A percentile compares a stretch with the other conserved stretches of the same genome.
These are phyloP conservation scores for Bhutanitis thaidina DNA, from an alignment of 2,888 invertebrate genomes.

Conservation along the genomic window DNA sequence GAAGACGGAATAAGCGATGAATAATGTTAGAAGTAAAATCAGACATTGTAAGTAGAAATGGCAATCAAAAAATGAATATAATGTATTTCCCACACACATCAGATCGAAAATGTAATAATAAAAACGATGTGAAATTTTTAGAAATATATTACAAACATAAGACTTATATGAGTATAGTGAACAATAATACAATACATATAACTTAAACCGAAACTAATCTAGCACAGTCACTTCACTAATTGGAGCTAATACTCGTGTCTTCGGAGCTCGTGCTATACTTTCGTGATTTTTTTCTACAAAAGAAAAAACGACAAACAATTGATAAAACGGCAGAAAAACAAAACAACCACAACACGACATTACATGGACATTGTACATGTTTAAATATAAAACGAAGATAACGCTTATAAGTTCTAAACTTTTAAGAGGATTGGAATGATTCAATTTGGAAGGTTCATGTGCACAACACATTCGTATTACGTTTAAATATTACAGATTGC, in stretches of 20 bases:
- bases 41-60: not conserved
- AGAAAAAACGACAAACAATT: slow-evolving; percentile 40
- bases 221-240: slow-evolving; percentile 63
- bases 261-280: slow-evolving; percentile 72
- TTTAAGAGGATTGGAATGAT: no score
- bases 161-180: slow-evolving; percentile 21
- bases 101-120: slow-evolving; percentile 17
- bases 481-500: no score
- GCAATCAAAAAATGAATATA: slow-evolving; percentile 3
- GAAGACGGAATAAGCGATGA: not conserved
- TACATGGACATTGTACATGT: no score
- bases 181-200: slow-evolving; percentile 41
- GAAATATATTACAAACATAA: slow-evolving; percentile 23
- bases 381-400: no score
- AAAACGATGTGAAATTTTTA: slow-evolving; percentile 20
- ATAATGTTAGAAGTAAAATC: not conserved
- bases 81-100: not conserved
- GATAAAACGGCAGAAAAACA: slow-evolving; percentile 42
- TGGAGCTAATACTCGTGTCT: slow-evolving; percentile 71
- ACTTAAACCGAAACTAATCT: slow-evolving; percentile 47
- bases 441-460: no score
- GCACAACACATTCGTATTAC: no score
- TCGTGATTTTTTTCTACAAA: slow-evolving; percentile 79
- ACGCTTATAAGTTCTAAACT: no score
- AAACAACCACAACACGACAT: slow-evolving; percentile 39